These are phyloP conservation scores for Euzophera pinguis DNA, from an alignment of 2,888 invertebrate genomes.

Conservation along the genomic window DNA sequence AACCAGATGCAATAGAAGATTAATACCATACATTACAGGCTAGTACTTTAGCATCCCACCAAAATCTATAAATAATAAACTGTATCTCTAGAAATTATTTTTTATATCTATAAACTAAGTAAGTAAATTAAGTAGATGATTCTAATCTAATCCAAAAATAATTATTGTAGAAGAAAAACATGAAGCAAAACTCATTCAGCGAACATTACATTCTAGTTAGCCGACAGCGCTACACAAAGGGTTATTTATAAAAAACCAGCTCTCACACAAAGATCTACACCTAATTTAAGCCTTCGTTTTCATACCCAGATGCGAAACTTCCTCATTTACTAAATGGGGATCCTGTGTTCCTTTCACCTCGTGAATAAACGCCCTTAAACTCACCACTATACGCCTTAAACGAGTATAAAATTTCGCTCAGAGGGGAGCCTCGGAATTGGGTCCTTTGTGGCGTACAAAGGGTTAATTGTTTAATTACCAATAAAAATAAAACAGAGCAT, in stretches of 20 bases:
- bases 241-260: constrained; percentile 5
- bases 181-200: background rate
- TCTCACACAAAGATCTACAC: constrained; percentile 26
- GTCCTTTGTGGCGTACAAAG: constrained; percentile 59
- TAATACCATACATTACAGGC: too few species aligned
- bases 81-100: too few species aligned
- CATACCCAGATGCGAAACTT: constrained; percentile 39
- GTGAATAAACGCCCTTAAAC: constrained; percentile 57
- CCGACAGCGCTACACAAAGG: background rate
- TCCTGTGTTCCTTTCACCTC: constrained; percentile 50
- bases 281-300: constrained; percentile 36
- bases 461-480: constrained; percentile 78
- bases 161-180: too few species aligned
- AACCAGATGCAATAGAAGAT: too few species aligned
- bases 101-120: too few species aligned
- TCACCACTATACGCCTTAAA: constrained; percentile 60
- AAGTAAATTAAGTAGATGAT: too few species aligned
- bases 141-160: too few species aligned
- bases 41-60: too few species aligned
- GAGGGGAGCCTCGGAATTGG: constrained; percentile 48
- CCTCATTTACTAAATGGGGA: constrained; percentile 42
- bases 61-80: too few species aligned
- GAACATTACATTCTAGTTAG: background rate
- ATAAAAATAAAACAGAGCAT: constrained; percentile 71
- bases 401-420: constrained; percentile 71